Conservation (phyloP, 2,113 vertebrate genomes). For the Podarcis muralis region DNA sequence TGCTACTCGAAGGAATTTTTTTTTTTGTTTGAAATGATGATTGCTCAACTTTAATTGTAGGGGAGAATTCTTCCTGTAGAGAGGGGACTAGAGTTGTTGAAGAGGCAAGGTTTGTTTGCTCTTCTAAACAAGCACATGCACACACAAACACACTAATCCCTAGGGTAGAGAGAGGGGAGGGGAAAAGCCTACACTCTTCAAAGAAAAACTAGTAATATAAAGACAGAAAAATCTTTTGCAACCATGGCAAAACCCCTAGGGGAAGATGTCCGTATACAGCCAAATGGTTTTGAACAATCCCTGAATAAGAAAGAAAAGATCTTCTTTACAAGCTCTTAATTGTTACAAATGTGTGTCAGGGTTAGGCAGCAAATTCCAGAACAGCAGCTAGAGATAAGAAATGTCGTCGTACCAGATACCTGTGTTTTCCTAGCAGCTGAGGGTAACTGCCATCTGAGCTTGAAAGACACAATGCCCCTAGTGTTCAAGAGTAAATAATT, state of each 20-base stretch:
- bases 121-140: neutral
- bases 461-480: neutral
- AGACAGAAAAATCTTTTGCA: neutral
- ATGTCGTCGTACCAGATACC: slow-evolving; percentile 1
- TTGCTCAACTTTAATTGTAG: neutral
- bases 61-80: neutral
- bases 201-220: neutral
- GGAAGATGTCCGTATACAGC: too few relatives aligned
- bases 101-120: neutral
- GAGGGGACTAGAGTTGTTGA: neutral
- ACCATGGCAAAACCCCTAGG: neutral
- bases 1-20: too few relatives aligned
- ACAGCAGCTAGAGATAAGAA: neutral
- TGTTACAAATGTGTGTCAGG: slow-evolving; percentile 5
- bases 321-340: slow-evolving; percentile 1
- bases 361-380: slow-evolving; percentile 6
- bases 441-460: neutral
- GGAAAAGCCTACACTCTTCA: too few relatives aligned
- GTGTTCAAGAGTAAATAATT: slow-evolving; percentile 13
- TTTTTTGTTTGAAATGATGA: too few relatives aligned
- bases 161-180: neutral
- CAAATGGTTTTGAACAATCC: neutral
- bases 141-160: neutral
- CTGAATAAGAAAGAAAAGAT: neutral
- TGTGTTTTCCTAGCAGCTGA: slow-evolving; percentile 3